Evolutionary conservation across 2,888 invertebrate genomes (phyloP).

Genomic region (Amiota minor): DNA sequence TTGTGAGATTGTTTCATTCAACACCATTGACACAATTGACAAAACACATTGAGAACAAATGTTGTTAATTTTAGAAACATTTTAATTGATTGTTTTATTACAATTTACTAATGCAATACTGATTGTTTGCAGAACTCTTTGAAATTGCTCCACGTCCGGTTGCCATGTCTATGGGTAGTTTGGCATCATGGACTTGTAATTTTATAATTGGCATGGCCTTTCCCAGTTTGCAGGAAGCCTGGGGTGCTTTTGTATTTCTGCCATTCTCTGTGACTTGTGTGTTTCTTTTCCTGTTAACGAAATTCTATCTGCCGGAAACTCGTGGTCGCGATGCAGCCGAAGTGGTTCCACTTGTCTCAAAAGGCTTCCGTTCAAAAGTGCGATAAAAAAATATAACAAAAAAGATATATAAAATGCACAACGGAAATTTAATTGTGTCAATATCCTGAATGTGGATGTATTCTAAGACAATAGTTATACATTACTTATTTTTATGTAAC

Average conservation of each 20-base stretch:
- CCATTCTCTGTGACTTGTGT: conserved; percentile 78
- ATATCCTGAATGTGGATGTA: no score
- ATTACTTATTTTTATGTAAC: neutral
- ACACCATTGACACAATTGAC: no score
- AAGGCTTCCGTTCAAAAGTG: conserved; percentile 77
- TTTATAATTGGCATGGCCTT: conserved; percentile 88
- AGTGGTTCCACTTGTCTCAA: conserved; percentile 78
- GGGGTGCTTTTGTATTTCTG: conserved; percentile 85
- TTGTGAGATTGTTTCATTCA: no score
- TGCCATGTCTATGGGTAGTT: conserved; percentile 90
- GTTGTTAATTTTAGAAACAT: no score
- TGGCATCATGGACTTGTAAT: conserved; percentile 91
- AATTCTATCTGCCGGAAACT: conserved; percentile 84
- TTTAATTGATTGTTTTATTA: no score
- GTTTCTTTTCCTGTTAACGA: conserved; percentile 72
- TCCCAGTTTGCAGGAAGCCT: conserved; percentile 77
- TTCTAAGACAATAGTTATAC: neutral
- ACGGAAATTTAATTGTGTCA: neutral
- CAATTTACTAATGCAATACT: no score
- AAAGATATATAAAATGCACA: neutral
- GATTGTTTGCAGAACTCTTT: conserved; percentile 79
- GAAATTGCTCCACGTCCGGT: conserved; percentile 88
- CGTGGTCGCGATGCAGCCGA: conserved; percentile 80
- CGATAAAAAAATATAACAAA: conserved; percentile 44
- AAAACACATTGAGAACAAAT: no score